Evolutionary conservation across 2,113 vertebrate species (phyloP), one percentile per base, ranked within the genome.

Genomic region (Chlorocebus sabaeus): DNA sequence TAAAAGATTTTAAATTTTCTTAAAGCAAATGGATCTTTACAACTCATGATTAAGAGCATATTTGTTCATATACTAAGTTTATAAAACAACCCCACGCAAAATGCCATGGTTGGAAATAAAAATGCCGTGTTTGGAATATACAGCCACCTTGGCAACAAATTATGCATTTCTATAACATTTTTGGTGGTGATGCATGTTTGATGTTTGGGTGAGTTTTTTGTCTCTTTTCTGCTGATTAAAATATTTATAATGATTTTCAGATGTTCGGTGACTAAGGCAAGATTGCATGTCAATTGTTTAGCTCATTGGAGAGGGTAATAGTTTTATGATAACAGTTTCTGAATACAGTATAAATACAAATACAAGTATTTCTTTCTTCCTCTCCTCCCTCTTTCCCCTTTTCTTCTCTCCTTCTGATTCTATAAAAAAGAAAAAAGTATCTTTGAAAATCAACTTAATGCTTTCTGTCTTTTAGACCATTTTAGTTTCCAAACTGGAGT

Each of bases 181-280:
- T 89, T 83, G 9, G n/a, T 73, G n/a, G 17, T 45, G 64, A 16
- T 5, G 5, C 61, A 76, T 76, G 10, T 23, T 61, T 86, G 52
- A 32, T 57, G 25, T 43, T 43, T 83, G 13, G 6, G 20, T 48
- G 16, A 8, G 8, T 10, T 35, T 91, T 25, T 73, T 80, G 27
- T 81, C 38, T 92, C 50, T 59, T 92, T 87, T 81, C 45, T 95
- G 38, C 30, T 81, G 18, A 97, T 93, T 97, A 96, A 96, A 85
- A 97, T 85, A 81, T 94, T 97, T 92, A 95, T 61, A 96, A 72
- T 94, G 22, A 82, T 38, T 97, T 97, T 95, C 67, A 91, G 30
- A 82, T 73, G 40, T 80, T 95, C 92, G 70, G 25, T 70, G 50
- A 93, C 75, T 93, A 86, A 96, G n/a, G 27, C 32, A 96, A 30